A percentile compares a stretch with the other conserved stretches of the same genome.
Conservation (phyloP, 2,113 vertebrate genomes). For the Periophthalmodon schlosseri region DNA sequence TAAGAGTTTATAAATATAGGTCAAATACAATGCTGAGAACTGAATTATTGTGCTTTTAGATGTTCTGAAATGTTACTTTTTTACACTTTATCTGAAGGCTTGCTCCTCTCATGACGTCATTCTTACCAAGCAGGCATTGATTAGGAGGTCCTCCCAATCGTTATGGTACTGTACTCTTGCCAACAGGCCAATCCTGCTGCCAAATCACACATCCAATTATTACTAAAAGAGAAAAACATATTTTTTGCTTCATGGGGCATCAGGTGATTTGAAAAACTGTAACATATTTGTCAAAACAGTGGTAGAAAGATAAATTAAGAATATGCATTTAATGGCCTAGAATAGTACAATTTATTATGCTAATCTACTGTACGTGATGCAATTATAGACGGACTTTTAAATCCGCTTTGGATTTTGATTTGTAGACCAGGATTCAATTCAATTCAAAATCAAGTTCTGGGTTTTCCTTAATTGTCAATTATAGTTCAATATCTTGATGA, state of each 20-base stretch:
- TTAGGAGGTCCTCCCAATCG: conserved; percentile 34
- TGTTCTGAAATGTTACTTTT: conserved; percentile 39
- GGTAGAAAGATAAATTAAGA: not conserved
- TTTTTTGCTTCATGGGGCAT: not conserved
- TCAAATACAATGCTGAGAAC: not conserved
- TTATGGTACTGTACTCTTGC: not conserved
- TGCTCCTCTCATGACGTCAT: conserved; percentile 58
- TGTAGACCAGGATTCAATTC: not conserved
- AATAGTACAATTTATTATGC: not conserved
- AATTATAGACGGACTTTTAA: not conserved
- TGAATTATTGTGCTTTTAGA: not conserved
- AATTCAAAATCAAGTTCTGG: not conserved
- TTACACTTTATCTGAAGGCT: conserved; percentile 35
- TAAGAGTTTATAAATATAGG: not conserved
- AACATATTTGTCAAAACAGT: not conserved
- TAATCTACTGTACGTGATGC: too few species aligned
- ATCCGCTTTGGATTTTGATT: not conserved
- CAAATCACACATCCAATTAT: not conserved
- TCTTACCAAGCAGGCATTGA: conserved; percentile 32
- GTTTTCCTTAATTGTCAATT: not conserved
- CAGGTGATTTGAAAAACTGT: not conserved
- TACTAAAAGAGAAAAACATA: not conserved
- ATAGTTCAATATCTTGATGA: not conserved
- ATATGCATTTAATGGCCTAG: too few species aligned
- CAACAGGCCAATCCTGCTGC: conserved; percentile 2